Base-by-base conservation (phyloP, 2,797 vertebrate genomes). In the Sebastolobus alascanus region DNA sequence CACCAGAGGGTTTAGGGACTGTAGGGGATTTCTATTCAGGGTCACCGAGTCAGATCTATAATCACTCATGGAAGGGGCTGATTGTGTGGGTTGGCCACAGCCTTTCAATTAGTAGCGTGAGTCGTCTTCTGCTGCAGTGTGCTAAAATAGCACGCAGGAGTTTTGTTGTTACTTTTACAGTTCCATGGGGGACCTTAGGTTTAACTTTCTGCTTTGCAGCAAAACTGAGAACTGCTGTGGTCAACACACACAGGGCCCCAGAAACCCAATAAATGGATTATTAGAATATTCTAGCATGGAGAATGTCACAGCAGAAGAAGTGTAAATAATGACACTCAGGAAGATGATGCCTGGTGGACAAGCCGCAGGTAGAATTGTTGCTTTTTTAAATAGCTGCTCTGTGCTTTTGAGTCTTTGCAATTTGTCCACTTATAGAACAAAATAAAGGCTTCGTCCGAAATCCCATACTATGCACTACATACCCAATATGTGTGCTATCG, bases 191-290 rank as follows among this genome's bases (percentile, higher is more conserved):
- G 61, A 79, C 55, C 40, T 55, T 20, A 27, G 58, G 56, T 67
- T 85, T n/a, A 68, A 75, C 65, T 88, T 90, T 91, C 22, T 82
- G 87, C 84, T 69, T 64, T 71, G 79, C 88, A 80, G 85, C 82
- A 87, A 78, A 90, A 86, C 59, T 11, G 59, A 88, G 83, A 94
- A 89, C 7, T 89, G 87, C 85, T 91, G 80, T 14, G 75, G 75
- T 91, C 79, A 84, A 88, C 85, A 89, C 80, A 76, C 80, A 76
- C 46, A 20, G 8, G 52, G 54, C 72, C 69, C 65, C 25, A 54
- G 68, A 90, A 86, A 84, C 64, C 76, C 37, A 67, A 78, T 84
- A 86, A 76, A 82, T 37, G 16, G 54, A 80, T 81, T 82, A 84
- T 85, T 78, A 79, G 77, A 88, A 87, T 89, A 89, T 88, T 80